phyloP scores from a whole-genome alignment of 2,888 invertebrate genomes.

The Galeopsomyia nigrocyanea region DNA sequence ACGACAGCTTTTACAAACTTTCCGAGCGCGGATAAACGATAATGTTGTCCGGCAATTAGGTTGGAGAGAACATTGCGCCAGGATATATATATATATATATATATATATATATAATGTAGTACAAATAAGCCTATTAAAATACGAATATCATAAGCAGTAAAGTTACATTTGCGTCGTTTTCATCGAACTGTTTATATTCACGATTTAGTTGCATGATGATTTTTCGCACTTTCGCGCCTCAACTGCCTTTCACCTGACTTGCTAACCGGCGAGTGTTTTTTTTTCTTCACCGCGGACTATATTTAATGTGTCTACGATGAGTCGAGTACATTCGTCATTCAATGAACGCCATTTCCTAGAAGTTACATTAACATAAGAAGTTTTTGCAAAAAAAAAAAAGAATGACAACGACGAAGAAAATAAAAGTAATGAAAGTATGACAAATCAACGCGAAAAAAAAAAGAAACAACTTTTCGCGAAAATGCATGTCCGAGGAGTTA shows the following conservation, averaged over 20 bases:
- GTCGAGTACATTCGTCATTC: background rate
- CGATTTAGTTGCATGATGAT: conserved; percentile 18
- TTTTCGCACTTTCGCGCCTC: conserved; percentile 16
- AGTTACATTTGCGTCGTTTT: conserved; percentile 6
- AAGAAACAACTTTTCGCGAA: background rate
- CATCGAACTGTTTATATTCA: background rate
- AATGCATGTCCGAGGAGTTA: conserved; percentile 12
- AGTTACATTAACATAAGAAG: too few species aligned
- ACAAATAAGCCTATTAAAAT: background rate
- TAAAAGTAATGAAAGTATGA: too few species aligned
- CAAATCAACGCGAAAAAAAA: too few species aligned
- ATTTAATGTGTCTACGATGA: background rate
- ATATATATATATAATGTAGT: background rate
- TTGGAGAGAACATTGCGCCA: too few species aligned
- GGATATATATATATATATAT: background rate
- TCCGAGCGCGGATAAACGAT: too few species aligned
- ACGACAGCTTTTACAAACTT: too few species aligned
- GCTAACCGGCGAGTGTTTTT: background rate
- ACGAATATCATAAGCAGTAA: background rate
- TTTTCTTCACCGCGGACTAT: background rate
- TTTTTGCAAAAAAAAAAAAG: too few species aligned
- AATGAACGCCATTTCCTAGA: background rate
- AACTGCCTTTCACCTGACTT: conserved; percentile 39
- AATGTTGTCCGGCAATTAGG: too few species aligned
- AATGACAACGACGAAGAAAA: too few species aligned